These are phyloP conservation scores for Agrotis exclamationis DNA, from an alignment of 2,888 invertebrate genomes.

Conservation along the genomic window DNA sequence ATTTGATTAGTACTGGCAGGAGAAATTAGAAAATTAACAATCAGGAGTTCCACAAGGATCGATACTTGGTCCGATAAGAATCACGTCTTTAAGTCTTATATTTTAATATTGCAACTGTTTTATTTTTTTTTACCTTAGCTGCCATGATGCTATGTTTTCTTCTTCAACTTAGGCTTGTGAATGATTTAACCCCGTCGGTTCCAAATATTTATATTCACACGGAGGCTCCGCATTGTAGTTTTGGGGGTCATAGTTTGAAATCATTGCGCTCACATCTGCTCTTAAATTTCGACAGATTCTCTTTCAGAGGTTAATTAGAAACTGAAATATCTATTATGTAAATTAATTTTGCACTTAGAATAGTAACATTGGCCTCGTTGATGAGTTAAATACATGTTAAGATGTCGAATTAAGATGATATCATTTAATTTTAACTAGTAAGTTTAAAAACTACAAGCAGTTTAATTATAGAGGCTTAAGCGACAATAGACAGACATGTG, in stretches of 20 bases:
- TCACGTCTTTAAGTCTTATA: neutral
- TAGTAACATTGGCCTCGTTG: constrained; percentile 70
- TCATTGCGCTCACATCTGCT: constrained; percentile 72
- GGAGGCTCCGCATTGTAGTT: constrained; percentile 72
- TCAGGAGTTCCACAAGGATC: constrained; percentile 9
- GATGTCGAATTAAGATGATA: constrained; percentile 46
- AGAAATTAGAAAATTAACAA: neutral
- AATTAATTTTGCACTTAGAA: constrained; percentile 74
- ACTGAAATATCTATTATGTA: constrained; percentile 75
- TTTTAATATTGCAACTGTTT: constrained; percentile 3
- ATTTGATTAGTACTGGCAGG: neutral
- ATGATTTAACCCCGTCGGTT: constrained; percentile 73
- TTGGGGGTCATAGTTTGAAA: constrained; percentile 81
- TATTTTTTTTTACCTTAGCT: constrained; percentile 75
- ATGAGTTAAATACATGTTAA: constrained; percentile 57
- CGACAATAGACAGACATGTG: neutral
- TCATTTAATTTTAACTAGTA: constrained; percentile 25
- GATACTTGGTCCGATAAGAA: neutral
- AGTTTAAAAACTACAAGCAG: constrained; percentile 13
- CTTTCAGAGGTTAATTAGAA: constrained; percentile 77
- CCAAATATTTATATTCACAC: constrained; percentile 81
- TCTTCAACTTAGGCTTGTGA: constrained; percentile 73
- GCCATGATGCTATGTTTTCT: constrained; percentile 75
- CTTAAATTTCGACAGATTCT: constrained; percentile 70
- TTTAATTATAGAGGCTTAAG: constrained; percentile 20